These are phyloP conservation scores for Enteromius mattozi DNA, from an alignment of 2,797 vertebrate genomes.

Conservation along the genomic window DNA sequence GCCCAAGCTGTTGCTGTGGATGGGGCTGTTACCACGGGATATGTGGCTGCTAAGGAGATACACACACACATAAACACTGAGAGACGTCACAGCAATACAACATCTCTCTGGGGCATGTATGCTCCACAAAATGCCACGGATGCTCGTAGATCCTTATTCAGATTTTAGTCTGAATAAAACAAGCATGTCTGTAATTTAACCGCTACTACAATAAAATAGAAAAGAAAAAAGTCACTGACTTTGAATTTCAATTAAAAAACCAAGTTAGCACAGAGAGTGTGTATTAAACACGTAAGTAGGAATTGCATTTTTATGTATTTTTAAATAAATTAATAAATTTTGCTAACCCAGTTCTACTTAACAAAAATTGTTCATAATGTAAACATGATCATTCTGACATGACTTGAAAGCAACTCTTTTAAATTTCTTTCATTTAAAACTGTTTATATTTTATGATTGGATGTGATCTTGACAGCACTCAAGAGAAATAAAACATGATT, in stretches of 20 bases:
- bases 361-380: neutral
- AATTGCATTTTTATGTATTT: neutral
- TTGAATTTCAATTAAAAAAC: neutral
- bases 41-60: constrained; percentile 24
- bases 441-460: too few relatives aligned
- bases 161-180: neutral
- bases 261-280: neutral
- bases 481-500: neutral
- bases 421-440: neutral
- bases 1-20: constrained; percentile 82
- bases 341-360: neutral
- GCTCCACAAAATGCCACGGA: neutral
- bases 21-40: constrained; percentile 76
- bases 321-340: neutral
- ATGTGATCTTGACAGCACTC: neutral
- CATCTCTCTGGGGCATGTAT: constrained; percentile 7
- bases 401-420: neutral
- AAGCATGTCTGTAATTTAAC: neutral
- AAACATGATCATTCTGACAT: neutral
- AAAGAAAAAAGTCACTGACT: neutral
- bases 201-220: neutral
- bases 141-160: neutral
- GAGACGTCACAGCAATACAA: constrained; percentile 4
- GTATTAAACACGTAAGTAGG: neutral
- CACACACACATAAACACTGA: constrained; percentile 27